Conservation (phyloP, 2,797 vertebrate species). For the Semotilus atromaculatus region DNA sequence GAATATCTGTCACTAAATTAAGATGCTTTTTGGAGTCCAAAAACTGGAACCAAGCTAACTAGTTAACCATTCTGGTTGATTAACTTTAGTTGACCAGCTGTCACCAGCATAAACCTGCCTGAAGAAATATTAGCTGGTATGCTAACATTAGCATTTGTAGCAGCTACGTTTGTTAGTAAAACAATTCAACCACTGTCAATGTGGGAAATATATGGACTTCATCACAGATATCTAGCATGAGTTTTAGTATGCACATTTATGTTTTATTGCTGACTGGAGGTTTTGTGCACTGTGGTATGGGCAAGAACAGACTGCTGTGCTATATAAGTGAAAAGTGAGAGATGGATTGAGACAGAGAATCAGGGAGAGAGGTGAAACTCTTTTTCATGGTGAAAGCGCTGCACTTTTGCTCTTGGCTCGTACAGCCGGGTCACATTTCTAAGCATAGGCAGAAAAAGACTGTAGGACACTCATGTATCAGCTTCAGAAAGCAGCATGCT, state of each 20-base stretch:
- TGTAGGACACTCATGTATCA: constrained; percentile 47
- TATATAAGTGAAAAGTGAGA: constrained; percentile 8
- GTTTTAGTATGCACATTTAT: neutral
- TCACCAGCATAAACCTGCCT: constrained; percentile 5
- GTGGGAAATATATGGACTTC: neutral
- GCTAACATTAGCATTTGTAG: constrained; percentile 9
- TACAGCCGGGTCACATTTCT: constrained; percentile 52
- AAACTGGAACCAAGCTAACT: neutral
- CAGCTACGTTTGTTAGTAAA: neutral
- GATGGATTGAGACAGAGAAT: constrained; percentile 9
- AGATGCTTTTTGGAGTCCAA: neutral
- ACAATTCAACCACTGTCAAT: neutral
- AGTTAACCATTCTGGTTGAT: neutral
- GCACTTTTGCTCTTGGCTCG: constrained; percentile 55
- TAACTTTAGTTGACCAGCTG: neutral
- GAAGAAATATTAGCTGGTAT: neutral
- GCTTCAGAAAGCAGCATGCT: constrained; percentile 36
- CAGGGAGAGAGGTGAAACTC: constrained; percentile 43
- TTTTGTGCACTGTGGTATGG: constrained; percentile 15
- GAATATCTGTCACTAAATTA: neutral
- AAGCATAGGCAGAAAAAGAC: constrained; percentile 56
- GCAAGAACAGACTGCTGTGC: constrained; percentile 29
- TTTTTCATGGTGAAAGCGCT: constrained; percentile 51
- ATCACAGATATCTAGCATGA: neutral
- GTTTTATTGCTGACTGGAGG: constrained; percentile 18